A percentile compares a stretch with the other conserved stretches of the same genome.
These are phyloP conservation scores for Irena cyanogastra DNA, from an alignment of 2,113 vertebrate genomes.

Conservation along the genomic window DNA sequence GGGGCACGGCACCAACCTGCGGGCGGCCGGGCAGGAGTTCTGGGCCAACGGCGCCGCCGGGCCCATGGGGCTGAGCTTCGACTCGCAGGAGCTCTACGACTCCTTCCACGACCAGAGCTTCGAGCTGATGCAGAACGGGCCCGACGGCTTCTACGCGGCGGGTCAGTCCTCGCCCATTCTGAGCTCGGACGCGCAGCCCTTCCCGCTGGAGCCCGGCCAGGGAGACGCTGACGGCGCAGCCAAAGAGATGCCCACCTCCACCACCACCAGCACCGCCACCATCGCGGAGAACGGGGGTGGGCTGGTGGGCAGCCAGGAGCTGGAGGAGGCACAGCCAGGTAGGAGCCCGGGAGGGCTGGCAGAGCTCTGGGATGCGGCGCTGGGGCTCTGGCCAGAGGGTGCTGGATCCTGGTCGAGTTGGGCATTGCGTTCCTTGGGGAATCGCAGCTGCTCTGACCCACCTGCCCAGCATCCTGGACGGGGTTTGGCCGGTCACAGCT, in stretches of 20 bases:
- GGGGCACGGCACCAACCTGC: conserved; percentile 72
- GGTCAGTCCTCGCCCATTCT: conserved; percentile 68
- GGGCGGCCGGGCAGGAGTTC: conserved; percentile 75
- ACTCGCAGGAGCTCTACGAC: conserved; percentile 80
- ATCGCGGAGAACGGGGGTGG: conserved; percentile 62
- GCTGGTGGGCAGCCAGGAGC: conserved; percentile 72
- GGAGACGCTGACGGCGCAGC: not conserved
- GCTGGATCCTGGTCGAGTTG: not conserved
- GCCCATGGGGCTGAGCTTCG: conserved; percentile 74
- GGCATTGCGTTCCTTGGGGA: accelerated
- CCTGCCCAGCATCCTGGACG: accelerated
- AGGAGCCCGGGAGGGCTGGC: not conserved
- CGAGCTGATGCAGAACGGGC: conserved; percentile 72
- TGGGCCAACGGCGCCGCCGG: conserved; percentile 83
- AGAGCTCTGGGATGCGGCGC: not conserved
- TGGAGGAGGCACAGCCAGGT: conserved; percentile 73
- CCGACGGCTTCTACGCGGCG: conserved; percentile 65
- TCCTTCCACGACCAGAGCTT: conserved; percentile 78
- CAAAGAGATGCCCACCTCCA: conserved; percentile 55
- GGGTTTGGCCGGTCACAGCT: not conserved
- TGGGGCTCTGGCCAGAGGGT: accelerated
- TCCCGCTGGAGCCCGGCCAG: conserved; percentile 27
- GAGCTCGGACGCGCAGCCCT: conserved; percentile 60
- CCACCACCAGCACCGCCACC: not conserved
- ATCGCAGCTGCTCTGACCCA: accelerated